Evolutionary conservation across 2,888 invertebrate species (phyloP).

Genomic region (Mimachlamys varia): DNA sequence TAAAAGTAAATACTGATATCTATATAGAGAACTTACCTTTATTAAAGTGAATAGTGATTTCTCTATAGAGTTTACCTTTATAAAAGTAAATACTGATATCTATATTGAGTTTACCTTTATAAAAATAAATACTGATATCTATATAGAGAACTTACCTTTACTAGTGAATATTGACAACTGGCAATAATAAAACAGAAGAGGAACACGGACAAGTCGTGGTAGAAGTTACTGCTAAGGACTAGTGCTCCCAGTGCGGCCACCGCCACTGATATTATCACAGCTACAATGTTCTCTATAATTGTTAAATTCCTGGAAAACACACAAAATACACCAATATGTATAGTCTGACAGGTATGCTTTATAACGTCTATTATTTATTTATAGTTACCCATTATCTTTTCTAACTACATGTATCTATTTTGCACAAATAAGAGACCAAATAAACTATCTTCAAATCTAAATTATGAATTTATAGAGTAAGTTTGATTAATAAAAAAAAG

Average conservation of each 20-base stretch:
- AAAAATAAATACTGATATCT: background rate
- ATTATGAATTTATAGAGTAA: background rate
- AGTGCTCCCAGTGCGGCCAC: slow-evolving; percentile 94
- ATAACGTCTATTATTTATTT: background rate
- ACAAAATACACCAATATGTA: background rate
- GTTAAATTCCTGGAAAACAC: slow-evolving; percentile 86
- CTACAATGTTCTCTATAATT: slow-evolving; percentile 90
- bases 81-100: background rate
- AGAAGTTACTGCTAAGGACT: slow-evolving; percentile 92
- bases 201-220: slow-evolving; percentile 95
- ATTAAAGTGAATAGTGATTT: background rate
- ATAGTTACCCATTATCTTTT: background rate
- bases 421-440: too few species aligned
- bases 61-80: background rate
- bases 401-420: too few species aligned
- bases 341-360: background rate
- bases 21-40: slow-evolving; percentile 83
- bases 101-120: background rate
- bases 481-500: background rate
- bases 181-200: slow-evolving; percentile 99
- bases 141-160: slow-evolving; percentile 84
- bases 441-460: background rate
- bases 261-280: slow-evolving; percentile 91
- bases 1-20: slow-evolving; percentile 57
- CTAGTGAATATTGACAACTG: slow-evolving; percentile 96